Percentiles rank a stretch among this genome's conserved stretches.
phyloP scores from a whole-genome alignment of 2,113 vertebrate genomes.

The Macrotus californicus region DNA sequence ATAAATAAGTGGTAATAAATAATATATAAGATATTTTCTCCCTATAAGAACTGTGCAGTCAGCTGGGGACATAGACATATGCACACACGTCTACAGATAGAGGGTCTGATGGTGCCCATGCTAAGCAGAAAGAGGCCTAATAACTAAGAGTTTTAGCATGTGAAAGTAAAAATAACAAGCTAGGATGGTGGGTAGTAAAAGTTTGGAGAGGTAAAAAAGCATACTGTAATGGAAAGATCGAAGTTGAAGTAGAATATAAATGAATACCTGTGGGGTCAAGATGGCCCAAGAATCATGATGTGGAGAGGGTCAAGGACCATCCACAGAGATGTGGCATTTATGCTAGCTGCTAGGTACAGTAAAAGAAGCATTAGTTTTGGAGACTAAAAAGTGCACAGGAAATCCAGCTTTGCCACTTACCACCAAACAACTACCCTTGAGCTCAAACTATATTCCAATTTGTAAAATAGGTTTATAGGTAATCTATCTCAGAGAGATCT shows the following conservation, averaged over 20 bases:
- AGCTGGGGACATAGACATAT: background rate
- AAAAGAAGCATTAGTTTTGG: background rate
- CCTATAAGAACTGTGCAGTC: background rate
- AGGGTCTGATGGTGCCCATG: background rate
- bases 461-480: background rate
- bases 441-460: background rate
- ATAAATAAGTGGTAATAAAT: background rate
- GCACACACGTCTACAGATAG: background rate
- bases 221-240: background rate
- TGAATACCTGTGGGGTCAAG: background rate
- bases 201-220: background rate
- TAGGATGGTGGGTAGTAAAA: background rate
- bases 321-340: background rate
- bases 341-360: background rate
- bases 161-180: background rate
- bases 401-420: background rate
- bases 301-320: background rate
- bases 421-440: background rate
- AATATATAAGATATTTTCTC: background rate
- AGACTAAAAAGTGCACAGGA: background rate
- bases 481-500: background rate
- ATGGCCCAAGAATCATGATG: background rate
- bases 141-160: background rate
- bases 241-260: background rate
- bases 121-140: background rate